These are phyloP conservation scores for Lissocephala sabroskyi DNA, from an alignment of 2,888 invertebrate species.

Conservation along the genomic window DNA sequence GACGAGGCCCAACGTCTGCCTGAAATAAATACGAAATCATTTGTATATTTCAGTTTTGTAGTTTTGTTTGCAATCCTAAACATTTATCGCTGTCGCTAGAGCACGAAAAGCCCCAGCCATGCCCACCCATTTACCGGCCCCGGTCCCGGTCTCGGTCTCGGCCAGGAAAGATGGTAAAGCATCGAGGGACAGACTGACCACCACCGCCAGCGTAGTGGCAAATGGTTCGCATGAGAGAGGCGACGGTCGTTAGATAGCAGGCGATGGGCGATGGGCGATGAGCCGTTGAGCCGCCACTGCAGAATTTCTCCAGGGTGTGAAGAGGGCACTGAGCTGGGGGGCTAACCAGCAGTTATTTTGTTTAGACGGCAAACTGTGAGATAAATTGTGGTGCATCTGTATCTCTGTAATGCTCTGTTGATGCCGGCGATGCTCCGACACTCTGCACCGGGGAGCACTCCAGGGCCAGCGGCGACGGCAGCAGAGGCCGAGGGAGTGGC, in stretches of 20 bases:
- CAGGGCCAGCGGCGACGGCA: neutral
- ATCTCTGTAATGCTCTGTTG: conserved; percentile 34
- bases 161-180: neutral
- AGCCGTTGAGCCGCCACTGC: conserved; percentile 52
- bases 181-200: conserved; percentile 19
- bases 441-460: neutral
- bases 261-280: conserved; percentile 63
- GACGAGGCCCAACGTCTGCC: too few species aligned
- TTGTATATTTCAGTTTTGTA: conserved; percentile 63
- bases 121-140: neutral
- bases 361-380: conserved; percentile 66
- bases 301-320: conserved; percentile 25
- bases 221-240: conserved; percentile 37
- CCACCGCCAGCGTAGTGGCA: conserved; percentile 36
- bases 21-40: conserved; percentile 66
- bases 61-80: conserved; percentile 64
- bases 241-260: conserved; percentile 17
- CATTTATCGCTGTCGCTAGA: conserved; percentile 56
- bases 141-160: neutral
- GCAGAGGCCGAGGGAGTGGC: too few species aligned
- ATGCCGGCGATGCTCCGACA: conserved; percentile 26
- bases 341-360: conserved; percentile 49
- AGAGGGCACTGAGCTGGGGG: conserved; percentile 1
- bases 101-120: conserved; percentile 23
- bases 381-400: conserved; percentile 59